phyloP scores from a whole-genome alignment of 1,140 invertebrate species.

The Papilio dardanus region DNA sequence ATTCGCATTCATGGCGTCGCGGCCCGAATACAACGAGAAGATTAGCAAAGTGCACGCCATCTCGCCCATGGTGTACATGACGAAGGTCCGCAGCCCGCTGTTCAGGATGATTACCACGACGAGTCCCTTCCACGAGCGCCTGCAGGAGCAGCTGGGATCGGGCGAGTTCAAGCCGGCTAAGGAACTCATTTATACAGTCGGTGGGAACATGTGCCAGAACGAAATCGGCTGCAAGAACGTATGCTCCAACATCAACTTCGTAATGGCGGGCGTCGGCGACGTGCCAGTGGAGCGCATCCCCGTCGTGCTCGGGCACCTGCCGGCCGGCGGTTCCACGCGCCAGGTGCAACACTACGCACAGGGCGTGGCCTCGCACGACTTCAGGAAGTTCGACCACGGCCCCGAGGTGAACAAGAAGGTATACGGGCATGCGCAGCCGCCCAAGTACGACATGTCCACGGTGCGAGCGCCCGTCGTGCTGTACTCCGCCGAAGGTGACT shows the following conservation, averaged over 20 bases:
- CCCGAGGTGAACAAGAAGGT: constrained; percentile 74
- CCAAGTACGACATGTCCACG: constrained; percentile 85
- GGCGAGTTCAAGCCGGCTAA: constrained; percentile 83
- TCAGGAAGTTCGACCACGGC: constrained; percentile 82
- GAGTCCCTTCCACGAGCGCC: constrained; percentile 82
- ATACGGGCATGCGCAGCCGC: constrained; percentile 83
- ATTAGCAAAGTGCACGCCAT: constrained; percentile 85
- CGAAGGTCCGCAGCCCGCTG: constrained; percentile 84
- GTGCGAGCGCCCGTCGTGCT: constrained; percentile 85
- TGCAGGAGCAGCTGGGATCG: constrained; percentile 83
- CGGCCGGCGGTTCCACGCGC: constrained; percentile 90
- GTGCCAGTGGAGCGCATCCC: constrained; percentile 83
- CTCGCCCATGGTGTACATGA: constrained; percentile 86
- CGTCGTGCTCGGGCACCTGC: constrained; percentile 89
- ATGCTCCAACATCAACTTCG: constrained; percentile 84
- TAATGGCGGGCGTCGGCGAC: constrained; percentile 83
- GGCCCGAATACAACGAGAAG: constrained; percentile 86
- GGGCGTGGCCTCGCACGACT: constrained; percentile 74
- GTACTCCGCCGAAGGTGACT: constrained; percentile 87
- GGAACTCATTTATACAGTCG: constrained; percentile 78
- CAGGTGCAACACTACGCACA: constrained; percentile 89
- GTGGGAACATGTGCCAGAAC: constrained; percentile 81
- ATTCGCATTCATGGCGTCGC: constrained; percentile 82
- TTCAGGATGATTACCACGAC: constrained; percentile 75
- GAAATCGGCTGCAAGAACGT: constrained; percentile 79